Evolutionary conservation across 2,888 invertebrate genomes (phyloP).

Genomic region (Dioctria rufipes): DNA sequence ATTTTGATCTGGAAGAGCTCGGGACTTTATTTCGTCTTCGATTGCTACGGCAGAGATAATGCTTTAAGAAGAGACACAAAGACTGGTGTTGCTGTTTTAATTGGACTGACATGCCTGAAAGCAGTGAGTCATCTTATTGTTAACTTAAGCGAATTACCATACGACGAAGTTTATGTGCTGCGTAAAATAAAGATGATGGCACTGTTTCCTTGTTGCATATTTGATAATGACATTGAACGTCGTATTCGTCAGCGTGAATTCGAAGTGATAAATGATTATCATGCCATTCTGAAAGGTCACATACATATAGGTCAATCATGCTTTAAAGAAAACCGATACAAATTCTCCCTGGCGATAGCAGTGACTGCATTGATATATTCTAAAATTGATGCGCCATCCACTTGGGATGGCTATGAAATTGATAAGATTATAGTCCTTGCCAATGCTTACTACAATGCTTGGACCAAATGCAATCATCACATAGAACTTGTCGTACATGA

Average conservation of each 20-base stretch:
- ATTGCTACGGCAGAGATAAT: conserved; percentile 65
- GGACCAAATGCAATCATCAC: conserved; percentile 64
- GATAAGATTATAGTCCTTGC: conserved; percentile 68
- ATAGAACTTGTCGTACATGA: conserved; percentile 64
- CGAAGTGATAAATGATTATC: conserved; percentile 65
- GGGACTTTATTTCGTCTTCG: conserved; percentile 66
- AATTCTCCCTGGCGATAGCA: conserved; percentile 67
- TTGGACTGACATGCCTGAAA: conserved; percentile 65
- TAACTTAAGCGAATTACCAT: conserved; percentile 63
- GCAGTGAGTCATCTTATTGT: conserved; percentile 65
- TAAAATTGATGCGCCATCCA: conserved; percentile 68
- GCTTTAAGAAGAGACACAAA: conserved; percentile 61
- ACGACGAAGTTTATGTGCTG: conserved; percentile 62
- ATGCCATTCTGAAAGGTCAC: conserved; percentile 65
- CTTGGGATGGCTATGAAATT: conserved; percentile 66
- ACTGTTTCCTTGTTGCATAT: conserved; percentile 64
- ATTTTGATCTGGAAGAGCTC: conserved; percentile 66
- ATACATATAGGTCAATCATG: conserved; percentile 65
- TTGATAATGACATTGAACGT: conserved; percentile 57
- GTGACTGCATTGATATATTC: conserved; percentile 65
- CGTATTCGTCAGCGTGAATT: conserved; percentile 64
- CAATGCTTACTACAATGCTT: conserved; percentile 65
- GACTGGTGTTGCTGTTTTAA: conserved; percentile 63
- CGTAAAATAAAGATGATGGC: conserved; percentile 65
- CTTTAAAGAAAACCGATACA: conserved; percentile 64